Evolutionary conservation across 2,113 vertebrate species (phyloP).

Genomic region (Chaetorhynchus papuensis): DNA sequence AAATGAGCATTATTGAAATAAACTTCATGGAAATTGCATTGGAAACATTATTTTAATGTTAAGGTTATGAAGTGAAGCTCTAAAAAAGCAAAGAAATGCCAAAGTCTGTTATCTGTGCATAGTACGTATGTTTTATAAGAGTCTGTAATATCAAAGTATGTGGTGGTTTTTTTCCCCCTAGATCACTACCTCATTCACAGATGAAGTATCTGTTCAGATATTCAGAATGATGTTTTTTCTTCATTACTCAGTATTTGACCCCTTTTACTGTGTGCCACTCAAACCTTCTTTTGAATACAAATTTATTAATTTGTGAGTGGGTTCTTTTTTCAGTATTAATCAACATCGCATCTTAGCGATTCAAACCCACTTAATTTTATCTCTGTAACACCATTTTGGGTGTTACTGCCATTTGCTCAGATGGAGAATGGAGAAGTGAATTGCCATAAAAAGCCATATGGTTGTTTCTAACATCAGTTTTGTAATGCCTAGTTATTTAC

Average conservation of each 20-base stretch:
- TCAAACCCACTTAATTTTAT: neutral
- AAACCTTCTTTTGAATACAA: neutral
- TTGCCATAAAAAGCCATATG: neutral
- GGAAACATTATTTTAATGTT: neutral
- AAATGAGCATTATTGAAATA: neutral
- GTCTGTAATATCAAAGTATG: neutral
- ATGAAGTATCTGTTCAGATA: neutral
- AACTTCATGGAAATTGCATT: neutral
- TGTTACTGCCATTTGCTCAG: neutral
- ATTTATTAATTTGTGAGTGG: neutral
- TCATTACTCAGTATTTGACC: neutral
- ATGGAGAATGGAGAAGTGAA: neutral
- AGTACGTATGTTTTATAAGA: neutral
- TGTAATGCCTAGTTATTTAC: neutral
- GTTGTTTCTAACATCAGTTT: neutral
- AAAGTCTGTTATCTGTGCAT: neutral
- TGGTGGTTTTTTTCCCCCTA: rapidly evolving
- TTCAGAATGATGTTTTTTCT: neutral
- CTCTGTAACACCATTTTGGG: neutral
- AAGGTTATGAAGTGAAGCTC: neutral
- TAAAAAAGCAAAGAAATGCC: neutral
- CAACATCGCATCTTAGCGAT: neutral
- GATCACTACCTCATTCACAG: neutral
- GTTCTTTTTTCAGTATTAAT: neutral
- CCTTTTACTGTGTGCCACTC: neutral